phyloP scores from a whole-genome alignment of 2,797 vertebrate species.

The Menidia menidia region DNA sequence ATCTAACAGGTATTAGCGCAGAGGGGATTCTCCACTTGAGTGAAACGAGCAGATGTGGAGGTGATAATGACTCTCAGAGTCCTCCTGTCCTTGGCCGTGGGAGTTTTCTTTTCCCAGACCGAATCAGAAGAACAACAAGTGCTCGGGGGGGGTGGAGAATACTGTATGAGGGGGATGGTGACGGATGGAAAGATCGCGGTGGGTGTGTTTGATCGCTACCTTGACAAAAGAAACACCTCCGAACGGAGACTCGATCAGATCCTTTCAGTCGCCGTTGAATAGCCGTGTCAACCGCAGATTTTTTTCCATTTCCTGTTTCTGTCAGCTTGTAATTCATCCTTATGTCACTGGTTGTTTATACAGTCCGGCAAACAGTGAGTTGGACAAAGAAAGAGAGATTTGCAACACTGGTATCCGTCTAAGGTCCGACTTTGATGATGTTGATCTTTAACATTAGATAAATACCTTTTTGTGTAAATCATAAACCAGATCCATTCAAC shows the following conservation, averaged over 20 bases:
- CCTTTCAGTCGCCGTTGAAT: conserved; percentile 14
- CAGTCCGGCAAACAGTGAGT: conserved; percentile 10
- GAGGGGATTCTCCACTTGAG: conserved; percentile 53
- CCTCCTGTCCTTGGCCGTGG: conserved; percentile 58
- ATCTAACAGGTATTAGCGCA: conserved; percentile 57
- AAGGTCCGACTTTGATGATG: conserved; percentile 14
- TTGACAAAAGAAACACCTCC: conserved; percentile 11
- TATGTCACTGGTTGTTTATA: conserved; percentile 6
- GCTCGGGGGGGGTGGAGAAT: conserved; percentile 45
- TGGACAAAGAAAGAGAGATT: conserved; percentile 2
- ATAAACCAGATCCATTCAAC: background rate
- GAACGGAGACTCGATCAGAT: conserved; percentile 6
- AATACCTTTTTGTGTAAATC: background rate
- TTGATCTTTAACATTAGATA: background rate
- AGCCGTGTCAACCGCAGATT: conserved; percentile 9
- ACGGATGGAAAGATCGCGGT: conserved; percentile 64
- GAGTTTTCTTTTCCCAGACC: conserved; percentile 70
- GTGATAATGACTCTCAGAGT: conserved; percentile 70
- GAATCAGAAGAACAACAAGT: conserved; percentile 61
- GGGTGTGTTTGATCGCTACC: conserved; percentile 37
- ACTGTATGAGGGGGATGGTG: conserved; percentile 42
- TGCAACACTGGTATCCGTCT: conserved; percentile 29
- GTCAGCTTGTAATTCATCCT: conserved; percentile 21
- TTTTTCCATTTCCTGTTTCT: conserved; percentile 26
- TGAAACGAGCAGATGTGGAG: conserved; percentile 74